These are phyloP conservation scores for Acromyrmex heyeri DNA, from an alignment of 1,140 invertebrate species.

Conservation along the genomic window DNA sequence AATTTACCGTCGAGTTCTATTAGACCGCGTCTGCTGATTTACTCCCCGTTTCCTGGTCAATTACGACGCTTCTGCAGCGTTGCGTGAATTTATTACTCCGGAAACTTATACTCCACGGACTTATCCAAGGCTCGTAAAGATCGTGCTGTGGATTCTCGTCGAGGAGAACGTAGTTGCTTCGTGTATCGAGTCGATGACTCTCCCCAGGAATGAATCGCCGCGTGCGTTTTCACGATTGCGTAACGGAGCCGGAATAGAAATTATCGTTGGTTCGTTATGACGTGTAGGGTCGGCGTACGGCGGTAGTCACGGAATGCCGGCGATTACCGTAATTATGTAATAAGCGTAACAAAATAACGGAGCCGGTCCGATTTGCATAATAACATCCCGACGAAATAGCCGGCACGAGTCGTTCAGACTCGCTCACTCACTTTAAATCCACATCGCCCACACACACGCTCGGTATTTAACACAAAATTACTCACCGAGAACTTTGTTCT, in stretches of 20 bases:
- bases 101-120: neutral
- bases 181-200: slow-evolving; percentile 41
- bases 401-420: neutral
- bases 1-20: slow-evolving; percentile 40
- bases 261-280: slow-evolving; percentile 43
- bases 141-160: neutral
- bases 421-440: neutral
- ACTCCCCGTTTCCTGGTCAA: slow-evolving; percentile 47
- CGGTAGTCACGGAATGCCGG: slow-evolving; percentile 38
- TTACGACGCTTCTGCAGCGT: slow-evolving; percentile 41
- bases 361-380: slow-evolving; percentile 30
- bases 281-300: slow-evolving; percentile 6
- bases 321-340: slow-evolving; percentile 54
- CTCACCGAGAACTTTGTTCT: neutral
- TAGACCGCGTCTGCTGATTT: slow-evolving; percentile 45
- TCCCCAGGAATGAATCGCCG: slow-evolving; percentile 6
- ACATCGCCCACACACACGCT: neutral
- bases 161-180: neutral
- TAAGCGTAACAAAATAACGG: slow-evolving; percentile 24
- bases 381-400: slow-evolving; percentile 22
- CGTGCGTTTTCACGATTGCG: slow-evolving; percentile 43
- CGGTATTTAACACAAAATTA: slow-evolving; percentile 46
- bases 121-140: slow-evolving; percentile 22
- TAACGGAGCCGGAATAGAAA: slow-evolving; percentile 41
- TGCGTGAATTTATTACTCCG: slow-evolving; percentile 23